Evolutionary conservation across 2,797 vertebrate species (phyloP).

Genomic region (Schizopygopsis malacanthus): DNA sequence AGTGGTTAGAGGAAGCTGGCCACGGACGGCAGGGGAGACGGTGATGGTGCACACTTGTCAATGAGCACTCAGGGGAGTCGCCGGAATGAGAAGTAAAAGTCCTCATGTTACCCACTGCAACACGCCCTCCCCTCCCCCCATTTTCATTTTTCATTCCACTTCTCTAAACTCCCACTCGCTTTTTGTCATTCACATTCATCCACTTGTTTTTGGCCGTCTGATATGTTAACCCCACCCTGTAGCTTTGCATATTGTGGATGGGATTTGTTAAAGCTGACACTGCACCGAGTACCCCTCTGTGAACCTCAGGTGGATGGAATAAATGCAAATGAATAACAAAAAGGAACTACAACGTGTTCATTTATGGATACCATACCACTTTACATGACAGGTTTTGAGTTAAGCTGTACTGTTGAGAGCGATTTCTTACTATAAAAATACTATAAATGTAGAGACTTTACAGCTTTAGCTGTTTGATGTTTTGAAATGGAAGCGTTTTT

Average conservation of each 20-base stretch:
- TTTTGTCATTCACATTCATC: slow-evolving; percentile 10
- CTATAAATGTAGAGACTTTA: neutral
- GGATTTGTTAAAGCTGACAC: neutral
- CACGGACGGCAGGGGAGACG: slow-evolving; percentile 45
- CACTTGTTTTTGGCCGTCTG: neutral
- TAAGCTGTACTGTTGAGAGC: neutral
- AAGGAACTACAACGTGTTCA: slow-evolving; percentile 40
- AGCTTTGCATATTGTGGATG: slow-evolving; percentile 1
- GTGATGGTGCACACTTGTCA: slow-evolving; percentile 30
- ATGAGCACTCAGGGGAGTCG: slow-evolving; percentile 50
- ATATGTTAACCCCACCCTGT: slow-evolving; percentile 14
- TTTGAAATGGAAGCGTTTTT: no score
- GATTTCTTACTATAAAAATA: neutral
- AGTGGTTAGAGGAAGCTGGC: slow-evolving; percentile 76
- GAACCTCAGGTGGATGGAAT: slow-evolving; percentile 46
- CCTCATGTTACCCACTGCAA: slow-evolving; percentile 7
- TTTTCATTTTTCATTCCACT: slow-evolving; percentile 29
- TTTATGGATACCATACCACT: slow-evolving; percentile 45
- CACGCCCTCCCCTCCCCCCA: neutral
- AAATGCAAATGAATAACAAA: slow-evolving; percentile 52
- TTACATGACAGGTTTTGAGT: slow-evolving; percentile 10
- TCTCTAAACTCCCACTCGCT: slow-evolving; percentile 8
- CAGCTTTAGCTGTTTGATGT: neutral
- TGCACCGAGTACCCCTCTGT: slow-evolving; percentile 15
- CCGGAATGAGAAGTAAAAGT: slow-evolving; percentile 41